phyloP scores from a whole-genome alignment of 1,140 invertebrate species.

The Mizuhopecten yessoensis region DNA sequence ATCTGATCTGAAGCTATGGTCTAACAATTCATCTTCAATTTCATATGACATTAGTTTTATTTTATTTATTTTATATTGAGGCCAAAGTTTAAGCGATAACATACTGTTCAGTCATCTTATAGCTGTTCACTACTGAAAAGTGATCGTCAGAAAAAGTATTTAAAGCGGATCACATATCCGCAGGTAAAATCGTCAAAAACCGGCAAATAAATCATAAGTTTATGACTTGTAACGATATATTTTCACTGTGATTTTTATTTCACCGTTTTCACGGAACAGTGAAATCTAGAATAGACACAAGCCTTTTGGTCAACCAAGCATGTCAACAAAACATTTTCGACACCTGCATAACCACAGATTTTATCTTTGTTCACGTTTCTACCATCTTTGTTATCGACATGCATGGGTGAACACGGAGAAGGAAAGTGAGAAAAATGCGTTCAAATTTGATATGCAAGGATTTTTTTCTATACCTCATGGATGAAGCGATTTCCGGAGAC shows the following conservation, averaged over 20 bases:
- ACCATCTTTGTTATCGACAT: slow-evolving; percentile 34
- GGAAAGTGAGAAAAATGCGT: slow-evolving; percentile 26
- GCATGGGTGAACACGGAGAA: neutral
- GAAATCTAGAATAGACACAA: slow-evolving; percentile 23
- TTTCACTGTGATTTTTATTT: slow-evolving; percentile 16
- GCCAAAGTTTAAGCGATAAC: neutral
- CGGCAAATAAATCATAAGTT: slow-evolving; percentile 5
- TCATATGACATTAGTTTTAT: slow-evolving; percentile 35
- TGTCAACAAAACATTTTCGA: slow-evolving; percentile 14
- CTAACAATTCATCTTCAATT: slow-evolving; percentile 39
- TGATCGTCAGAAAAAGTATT: neutral
- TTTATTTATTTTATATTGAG: slow-evolving; percentile 23
- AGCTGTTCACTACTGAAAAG: neutral
- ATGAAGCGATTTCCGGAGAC: neutral
- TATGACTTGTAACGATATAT: slow-evolving; percentile 35
- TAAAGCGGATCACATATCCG: neutral
- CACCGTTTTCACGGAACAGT: slow-evolving; percentile 31
- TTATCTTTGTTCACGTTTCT: slow-evolving; percentile 38
- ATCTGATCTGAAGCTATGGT: slow-evolving; percentile 25
- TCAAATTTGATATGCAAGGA: slow-evolving; percentile 21
- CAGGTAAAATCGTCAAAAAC: neutral
- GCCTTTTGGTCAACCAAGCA: slow-evolving; percentile 20
- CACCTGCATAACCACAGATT: slow-evolving; percentile 37
- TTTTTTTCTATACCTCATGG: neutral
- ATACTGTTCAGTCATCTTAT: neutral